Evolutionary conservation across 2,113 vertebrate species (phyloP), one percentile per base, ranked within the genome.

Genomic region (Hucho hucho): DNA sequence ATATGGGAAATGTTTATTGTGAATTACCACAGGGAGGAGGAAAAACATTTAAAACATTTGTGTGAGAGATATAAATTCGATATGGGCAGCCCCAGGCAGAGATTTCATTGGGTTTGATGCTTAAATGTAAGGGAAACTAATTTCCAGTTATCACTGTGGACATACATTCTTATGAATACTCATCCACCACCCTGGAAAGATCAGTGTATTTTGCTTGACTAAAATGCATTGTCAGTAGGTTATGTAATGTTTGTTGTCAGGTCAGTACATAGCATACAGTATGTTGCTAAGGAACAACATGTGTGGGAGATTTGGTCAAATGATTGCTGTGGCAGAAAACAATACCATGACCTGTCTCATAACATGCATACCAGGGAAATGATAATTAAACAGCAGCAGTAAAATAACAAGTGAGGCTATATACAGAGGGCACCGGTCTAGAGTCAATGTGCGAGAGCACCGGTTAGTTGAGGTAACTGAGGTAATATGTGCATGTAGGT

Each of bases 1-100:
- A 79, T 37, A 75, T 64, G 78, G 76, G 73, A 18, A 83, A 75
- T 22, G 79, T 56, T 56, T 56, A 56, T 20, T 83, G 81, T 66
- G 76, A 75, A 73, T 64, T 81, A 77, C 74, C 71, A 78, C 22
- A 25, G 5, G 7, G 69, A 68, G 61, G 78, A 79, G 78, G 13
- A 64, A n/a, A n/a, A n/a, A n/a, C n/a, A n/a, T 56, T 56, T 56
- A 24, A 12, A 18, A 16, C 5, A 65, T 65, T 3, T 7, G 12
- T 29, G 26, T 29, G n/a, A 28, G 25, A 18, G 25, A 14, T 64
- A 11, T 63, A 63, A 11, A 3, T 64, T 24, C 4, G 11, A 64
- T 26, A 64, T 22, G 61, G 61, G 20, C 11, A 64, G 14, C 26
- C 14, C 26, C 12, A 26, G 64, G 26, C 14, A 56, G 53, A 18